Base-by-base conservation (phyloP, 1,140 invertebrate species). In the Eriosoma lanigerum region DNA sequence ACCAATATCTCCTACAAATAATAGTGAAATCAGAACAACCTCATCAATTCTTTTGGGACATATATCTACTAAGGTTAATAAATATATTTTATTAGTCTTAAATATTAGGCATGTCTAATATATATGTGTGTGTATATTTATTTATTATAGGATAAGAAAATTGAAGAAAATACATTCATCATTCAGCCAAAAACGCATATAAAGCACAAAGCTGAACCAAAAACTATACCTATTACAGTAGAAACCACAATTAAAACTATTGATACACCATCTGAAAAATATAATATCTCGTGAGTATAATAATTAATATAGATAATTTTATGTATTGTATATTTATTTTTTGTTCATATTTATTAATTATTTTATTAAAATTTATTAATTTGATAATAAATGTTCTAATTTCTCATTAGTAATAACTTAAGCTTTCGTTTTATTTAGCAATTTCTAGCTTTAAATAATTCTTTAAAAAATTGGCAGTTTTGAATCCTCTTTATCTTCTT, bases 121-220 rank as follows among this genome's bases (percentile, higher is more conserved):
- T n/a, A n/a, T n/a, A n/a, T n/a, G n/a, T n/a, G n/a, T 38, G 8
- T 38, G 8, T 38, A 38, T 38, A 38, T 4, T 13, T 66, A 21
- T 44, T 44, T 66, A 38, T 46, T 44, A 15, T 5, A 78, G 75
- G 19, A 78, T 46, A 78, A 78, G 3, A 38, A 19, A 44, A 78
- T 78, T 48, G 75, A 78, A 62, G 75, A 78, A 62, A 78, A 78
- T 48, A 78, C 19, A 78, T 78, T 60, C 62, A 78, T 78, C 46
- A 78, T 78, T 48, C 56, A 46, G 32, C 75, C 75, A 29, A 78
- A 62, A 62, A 12, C 29, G 10, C n/a, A 78, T 48, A 5, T 29
- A 48, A 78, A 15, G 21, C 56, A 78, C 29, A 78, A 60, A 62
- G 38, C 75, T 46, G 56, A 62, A 24, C 29, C 60, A 62, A 78